Evolutionary conservation across 2,888 invertebrate species (phyloP).

Genomic region (Heliconius sara): DNA sequence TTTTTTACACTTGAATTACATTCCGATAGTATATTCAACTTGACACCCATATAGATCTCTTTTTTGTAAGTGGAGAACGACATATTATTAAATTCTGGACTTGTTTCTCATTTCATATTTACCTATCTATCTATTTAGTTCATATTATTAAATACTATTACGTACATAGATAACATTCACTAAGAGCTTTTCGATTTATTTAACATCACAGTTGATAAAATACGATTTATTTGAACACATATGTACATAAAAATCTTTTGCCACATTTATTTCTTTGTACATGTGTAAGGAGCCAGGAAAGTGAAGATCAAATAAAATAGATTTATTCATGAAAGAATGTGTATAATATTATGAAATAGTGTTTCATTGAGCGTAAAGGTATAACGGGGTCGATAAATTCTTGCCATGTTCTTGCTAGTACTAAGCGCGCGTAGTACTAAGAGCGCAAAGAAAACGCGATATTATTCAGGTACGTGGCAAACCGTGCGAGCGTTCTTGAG

Average conservation of each 20-base stretch:
- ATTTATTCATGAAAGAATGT: conserved; percentile 16
- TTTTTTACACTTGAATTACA: too few relatives aligned
- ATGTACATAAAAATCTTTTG: conserved; percentile 2
- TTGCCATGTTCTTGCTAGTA: conserved; percentile 12
- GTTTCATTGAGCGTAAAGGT: conserved; percentile 11
- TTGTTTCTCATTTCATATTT: too few relatives aligned
- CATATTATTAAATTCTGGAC: too few relatives aligned
- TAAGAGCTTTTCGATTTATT: background rate
- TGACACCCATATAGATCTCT: too few relatives aligned
- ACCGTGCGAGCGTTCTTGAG: conserved; percentile 28
- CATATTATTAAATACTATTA: too few relatives aligned
- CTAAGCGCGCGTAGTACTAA: conserved; percentile 4
- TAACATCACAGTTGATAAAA: background rate
- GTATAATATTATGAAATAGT: conserved; percentile 2
- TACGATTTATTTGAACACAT: background rate
- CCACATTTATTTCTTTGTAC: background rate
- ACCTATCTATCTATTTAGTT: too few relatives aligned
- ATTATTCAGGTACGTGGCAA: conserved; percentile 39
- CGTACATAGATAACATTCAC: background rate
- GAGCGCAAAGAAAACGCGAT: conserved; percentile 33
- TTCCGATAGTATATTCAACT: too few relatives aligned
- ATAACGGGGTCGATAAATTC: conserved; percentile 21
- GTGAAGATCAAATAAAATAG: conserved; percentile 8
- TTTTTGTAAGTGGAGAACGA: too few relatives aligned
- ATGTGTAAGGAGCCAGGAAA: conserved; percentile 14